Percentiles rank a stretch among this genome's conserved stretches.
Evolutionary conservation across 2,797 vertebrate genomes (phyloP).

Genomic region (Poecilia picta): DNA sequence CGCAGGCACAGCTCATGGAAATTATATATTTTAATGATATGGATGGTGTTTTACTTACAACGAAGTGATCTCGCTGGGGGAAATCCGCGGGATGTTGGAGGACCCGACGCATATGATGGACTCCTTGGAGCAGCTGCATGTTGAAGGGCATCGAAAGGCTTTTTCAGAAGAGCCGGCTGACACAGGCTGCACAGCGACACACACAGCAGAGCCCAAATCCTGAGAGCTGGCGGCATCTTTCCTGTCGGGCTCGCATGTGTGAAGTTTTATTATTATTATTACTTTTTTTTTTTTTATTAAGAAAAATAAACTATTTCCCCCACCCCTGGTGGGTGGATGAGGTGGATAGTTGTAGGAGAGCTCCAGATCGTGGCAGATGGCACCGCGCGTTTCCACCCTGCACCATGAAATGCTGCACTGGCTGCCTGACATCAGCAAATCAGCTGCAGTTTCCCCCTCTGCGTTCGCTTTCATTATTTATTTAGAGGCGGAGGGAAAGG

Average conservation of each 20-base stretch:
- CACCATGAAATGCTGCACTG: conserved; percentile 85
- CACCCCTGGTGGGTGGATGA: background rate
- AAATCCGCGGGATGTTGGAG: conserved; percentile 83
- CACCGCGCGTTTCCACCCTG: conserved; percentile 75
- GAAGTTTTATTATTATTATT: conserved; percentile 24
- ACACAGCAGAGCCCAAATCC: conserved; percentile 70
- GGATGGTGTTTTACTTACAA: conserved; percentile 84
- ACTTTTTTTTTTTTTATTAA: background rate
- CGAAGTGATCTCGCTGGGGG: conserved; percentile 90
- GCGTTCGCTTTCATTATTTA: conserved; percentile 82
- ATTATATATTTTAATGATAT: background rate
- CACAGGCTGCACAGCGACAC: conserved; percentile 76
- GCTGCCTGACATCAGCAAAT: conserved; percentile 91
- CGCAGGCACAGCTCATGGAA: background rate
- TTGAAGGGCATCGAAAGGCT: conserved; percentile 84
- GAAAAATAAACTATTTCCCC: background rate
- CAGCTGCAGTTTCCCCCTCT: conserved; percentile 76
- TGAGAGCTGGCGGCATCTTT: conserved; percentile 78
- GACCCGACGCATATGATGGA: conserved; percentile 95
- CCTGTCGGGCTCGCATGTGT: conserved; percentile 72
- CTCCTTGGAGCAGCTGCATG: conserved; percentile 95
- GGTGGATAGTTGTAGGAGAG: conserved; percentile 17
- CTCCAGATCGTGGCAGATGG: conserved; percentile 52
- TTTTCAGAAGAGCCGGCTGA: conserved; percentile 78
- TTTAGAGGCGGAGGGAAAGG: conserved; percentile 31